phyloP scores from a whole-genome alignment of 1,140 invertebrate genomes.

The Drosophila arizonae region DNA sequence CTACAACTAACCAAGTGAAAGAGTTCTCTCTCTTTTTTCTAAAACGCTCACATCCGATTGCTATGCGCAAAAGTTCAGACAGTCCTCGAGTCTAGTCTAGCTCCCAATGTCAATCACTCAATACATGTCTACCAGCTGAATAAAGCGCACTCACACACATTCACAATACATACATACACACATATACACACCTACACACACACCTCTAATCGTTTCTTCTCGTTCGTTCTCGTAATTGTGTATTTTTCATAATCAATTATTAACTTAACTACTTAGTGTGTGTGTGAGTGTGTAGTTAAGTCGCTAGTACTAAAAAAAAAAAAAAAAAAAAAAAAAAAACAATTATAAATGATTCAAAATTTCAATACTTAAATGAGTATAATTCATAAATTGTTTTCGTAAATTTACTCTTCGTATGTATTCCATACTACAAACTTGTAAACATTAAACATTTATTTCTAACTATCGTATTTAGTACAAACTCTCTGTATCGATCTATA shows the following conservation, averaged over 20 bases:
- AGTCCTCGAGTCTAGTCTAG: slow-evolving; percentile 35
- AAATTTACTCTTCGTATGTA: slow-evolving; percentile 56
- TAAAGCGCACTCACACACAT: slow-evolving; percentile 20
- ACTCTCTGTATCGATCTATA: slow-evolving; percentile 12
- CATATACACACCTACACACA: slow-evolving; percentile 25
- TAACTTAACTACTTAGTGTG: slow-evolving; percentile 57
- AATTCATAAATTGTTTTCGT: slow-evolving; percentile 38
- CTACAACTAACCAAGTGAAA: slow-evolving; percentile 27
- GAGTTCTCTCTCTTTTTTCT: slow-evolving; percentile 14
- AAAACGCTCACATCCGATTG: slow-evolving; percentile 45
- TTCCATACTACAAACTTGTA: slow-evolving; percentile 47
- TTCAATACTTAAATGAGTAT: slow-evolving; percentile 37
- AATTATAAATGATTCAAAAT: slow-evolving; percentile 39
- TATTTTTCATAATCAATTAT: slow-evolving; percentile 68
- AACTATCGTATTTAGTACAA: slow-evolving; percentile 34
- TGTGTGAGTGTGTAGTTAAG: slow-evolving; percentile 67
- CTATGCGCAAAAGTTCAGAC: slow-evolving; percentile 49
- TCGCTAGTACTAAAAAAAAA: slow-evolving; percentile 33
- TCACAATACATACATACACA: slow-evolving; percentile 29
- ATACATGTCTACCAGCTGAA: slow-evolving; percentile 19
- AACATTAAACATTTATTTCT: slow-evolving; percentile 30
- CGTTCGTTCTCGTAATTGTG: slow-evolving; percentile 75
- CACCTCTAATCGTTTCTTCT: slow-evolving; percentile 63
- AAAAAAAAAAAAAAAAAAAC: not conserved
- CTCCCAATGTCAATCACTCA: slow-evolving; percentile 18